Conservation (phyloP, 2,113 vertebrate species). For the Solenodon paradoxus region DNA sequence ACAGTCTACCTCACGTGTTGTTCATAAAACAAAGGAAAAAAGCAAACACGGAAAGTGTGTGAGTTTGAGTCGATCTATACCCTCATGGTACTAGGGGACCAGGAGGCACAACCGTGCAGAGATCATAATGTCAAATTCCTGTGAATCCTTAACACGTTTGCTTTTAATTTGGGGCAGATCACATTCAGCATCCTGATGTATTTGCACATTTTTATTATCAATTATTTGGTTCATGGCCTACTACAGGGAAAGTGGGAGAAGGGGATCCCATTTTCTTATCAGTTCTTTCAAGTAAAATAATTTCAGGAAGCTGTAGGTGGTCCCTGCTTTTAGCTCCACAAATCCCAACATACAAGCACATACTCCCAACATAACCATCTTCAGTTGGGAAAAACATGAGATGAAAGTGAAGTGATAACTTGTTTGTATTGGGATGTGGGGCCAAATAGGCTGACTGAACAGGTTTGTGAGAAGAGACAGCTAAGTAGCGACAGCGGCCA, state of each 20-base stretch:
- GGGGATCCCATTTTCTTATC: background rate
- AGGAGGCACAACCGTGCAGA: accelerated
- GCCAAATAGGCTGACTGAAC: background rate
- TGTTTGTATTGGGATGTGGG: background rate
- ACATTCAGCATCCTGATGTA: background rate
- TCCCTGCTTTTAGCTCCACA: background rate
- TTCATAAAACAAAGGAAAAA: background rate
- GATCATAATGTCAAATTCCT: background rate
- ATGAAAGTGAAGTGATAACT: background rate
- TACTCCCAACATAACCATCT: background rate
- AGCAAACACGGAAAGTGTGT: background rate
- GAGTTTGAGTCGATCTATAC: background rate
- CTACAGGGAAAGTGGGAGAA: background rate
- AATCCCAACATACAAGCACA: background rate
- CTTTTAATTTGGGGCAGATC: no score
- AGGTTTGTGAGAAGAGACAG: background rate
- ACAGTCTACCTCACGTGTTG: background rate
- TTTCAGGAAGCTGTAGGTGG: background rate
- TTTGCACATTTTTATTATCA: background rate
- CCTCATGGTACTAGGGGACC: background rate
- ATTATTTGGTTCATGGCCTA: background rate
- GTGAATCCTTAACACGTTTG: no score
- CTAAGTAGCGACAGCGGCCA: accelerated
- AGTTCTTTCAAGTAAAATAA: background rate
- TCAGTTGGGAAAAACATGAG: background rate